Evolutionary conservation across 2,888 invertebrate genomes (phyloP), one percentile per base, ranked within the genome.

Genomic region (Dione vanillae): DNA sequence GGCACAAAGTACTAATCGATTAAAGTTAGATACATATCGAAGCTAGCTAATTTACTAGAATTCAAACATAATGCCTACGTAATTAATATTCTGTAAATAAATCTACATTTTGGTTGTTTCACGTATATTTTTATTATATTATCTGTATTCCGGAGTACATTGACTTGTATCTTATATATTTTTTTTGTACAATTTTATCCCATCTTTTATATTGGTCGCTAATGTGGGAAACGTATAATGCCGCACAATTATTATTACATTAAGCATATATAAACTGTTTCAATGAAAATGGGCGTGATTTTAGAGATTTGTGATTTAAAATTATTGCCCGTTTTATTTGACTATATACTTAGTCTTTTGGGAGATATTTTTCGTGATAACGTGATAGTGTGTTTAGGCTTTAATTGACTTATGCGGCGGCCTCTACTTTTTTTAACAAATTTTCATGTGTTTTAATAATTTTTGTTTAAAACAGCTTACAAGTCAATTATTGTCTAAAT

Each of bases 401-500:
- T 85, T 91, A 90, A 90, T 91, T 91, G 89, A 88, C 88, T 78
- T 77, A 75, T 71, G 66, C 72, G 65, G 78, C 73, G 82, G 83
- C 83, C 83, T 86, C 19, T 69, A 58, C 67, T 70, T 54, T 52
- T 71, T 76, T 49, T 27, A 20, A 61, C 27, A 2, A 43, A 7
- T 61, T 61, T 61, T 61, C n/a, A 45, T 11, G 45, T 16, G 11
- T 10, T n/a, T 10, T 79, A 77, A 77, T 71, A 58, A 69, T 74
- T 74, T 78, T 75, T 72, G 78, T 75, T 79, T 74, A 78, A 74
- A 73, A 67, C 70, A 84, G 84, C 80, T 84, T 84, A 88, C 54
- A 87, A 85, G 87, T 88, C 89, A 85, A 89, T 91, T 91, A 89
- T 78, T 87, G 91, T 88, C 91, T 91, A 88, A 91, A 92, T 89